Percentiles rank a stretch among this genome's conserved stretches.
Evolutionary conservation across 2,888 invertebrate species (phyloP).

Genomic region (Scaptomyza polygonia): DNA sequence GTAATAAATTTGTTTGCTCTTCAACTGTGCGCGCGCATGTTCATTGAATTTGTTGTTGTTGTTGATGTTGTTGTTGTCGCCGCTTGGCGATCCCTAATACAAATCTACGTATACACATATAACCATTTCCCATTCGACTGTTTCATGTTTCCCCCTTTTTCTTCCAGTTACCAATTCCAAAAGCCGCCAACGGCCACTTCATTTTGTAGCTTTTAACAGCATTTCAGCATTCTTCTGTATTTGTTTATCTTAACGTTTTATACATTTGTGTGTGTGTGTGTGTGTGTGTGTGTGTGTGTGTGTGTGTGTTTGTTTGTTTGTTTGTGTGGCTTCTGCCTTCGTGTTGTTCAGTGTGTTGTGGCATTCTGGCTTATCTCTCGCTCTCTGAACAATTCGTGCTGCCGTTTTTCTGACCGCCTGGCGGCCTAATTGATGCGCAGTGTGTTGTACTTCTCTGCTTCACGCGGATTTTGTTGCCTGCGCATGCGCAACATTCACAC

Average conservation of each 20-base stretch:
- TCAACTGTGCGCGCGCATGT: slow-evolving; percentile 81
- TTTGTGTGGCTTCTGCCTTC: slow-evolving; percentile 57
- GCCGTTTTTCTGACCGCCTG: slow-evolving; percentile 64
- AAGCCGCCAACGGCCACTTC: slow-evolving; percentile 74
- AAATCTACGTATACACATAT: slow-evolving; percentile 24
- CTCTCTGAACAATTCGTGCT: slow-evolving; percentile 71
- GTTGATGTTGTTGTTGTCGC: slow-evolving; percentile 25
- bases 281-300: slow-evolving; percentile 1
- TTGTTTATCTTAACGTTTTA: slow-evolving; percentile 81
- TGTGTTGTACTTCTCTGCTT: slow-evolving; percentile 31
- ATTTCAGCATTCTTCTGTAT: slow-evolving; percentile 80
- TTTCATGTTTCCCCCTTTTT: slow-evolving; percentile 10
- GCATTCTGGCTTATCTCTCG: slow-evolving; percentile 63
- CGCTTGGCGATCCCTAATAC: slow-evolving; percentile 27
- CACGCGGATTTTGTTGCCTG: slow-evolving; percentile 29
- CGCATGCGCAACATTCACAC: slow-evolving; percentile 80
- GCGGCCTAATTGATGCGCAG: slow-evolving; percentile 81
- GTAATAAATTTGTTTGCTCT: slow-evolving; percentile 82
- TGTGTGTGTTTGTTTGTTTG: slow-evolving; percentile 15
- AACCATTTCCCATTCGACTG: slow-evolving; percentile 21
- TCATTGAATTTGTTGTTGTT: slow-evolving; percentile 75
- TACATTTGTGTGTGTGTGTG: slow-evolving; percentile 59
- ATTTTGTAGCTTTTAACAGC: slow-evolving; percentile 79
- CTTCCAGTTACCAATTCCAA: slow-evolving; percentile 30
- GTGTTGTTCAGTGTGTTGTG: slow-evolving; percentile 36